Conservation (phyloP, 2,888 invertebrate genomes). For the Polydrusus tereticollis region DNA sequence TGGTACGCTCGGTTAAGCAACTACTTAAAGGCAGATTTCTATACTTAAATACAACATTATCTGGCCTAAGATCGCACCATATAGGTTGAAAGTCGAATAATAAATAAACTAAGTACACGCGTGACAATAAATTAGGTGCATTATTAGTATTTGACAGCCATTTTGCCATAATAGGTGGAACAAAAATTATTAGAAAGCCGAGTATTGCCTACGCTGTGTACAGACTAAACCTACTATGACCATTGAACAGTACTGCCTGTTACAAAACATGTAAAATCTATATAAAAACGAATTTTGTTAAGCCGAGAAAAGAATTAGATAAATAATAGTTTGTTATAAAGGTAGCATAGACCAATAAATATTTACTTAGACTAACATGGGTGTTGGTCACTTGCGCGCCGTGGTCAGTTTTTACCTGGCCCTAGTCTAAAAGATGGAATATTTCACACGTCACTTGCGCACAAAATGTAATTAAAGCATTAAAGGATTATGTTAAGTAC, state of each 20-base stretch:
- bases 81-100: constrained; percentile 25
- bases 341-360: not conserved
- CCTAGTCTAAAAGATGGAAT: too few relatives aligned
- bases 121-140: constrained; percentile 41
- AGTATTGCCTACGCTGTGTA: constrained; percentile 13
- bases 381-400: too few relatives aligned
- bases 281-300: not conserved
- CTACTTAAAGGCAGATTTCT: constrained; percentile 18
- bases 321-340: not conserved
- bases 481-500: too few relatives aligned
- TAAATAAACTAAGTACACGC: constrained; percentile 27
- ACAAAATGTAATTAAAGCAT: too few relatives aligned
- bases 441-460: too few relatives aligned
- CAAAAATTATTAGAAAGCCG: constrained; percentile 42
- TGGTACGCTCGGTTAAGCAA: not conserved
- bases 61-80: constrained; percentile 40
- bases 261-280: not conserved
- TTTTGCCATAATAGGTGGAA: constrained; percentile 42
- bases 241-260: not conserved
- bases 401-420: too few relatives aligned
- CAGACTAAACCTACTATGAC: not conserved
- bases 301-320: not conserved
- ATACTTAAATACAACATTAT: constrained; percentile 25
- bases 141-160: constrained; percentile 45
- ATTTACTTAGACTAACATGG: too few relatives aligned